Evolutionary conservation across 2,888 invertebrate species (phyloP).

Genomic region (Clitarchus hookeri): DNA sequence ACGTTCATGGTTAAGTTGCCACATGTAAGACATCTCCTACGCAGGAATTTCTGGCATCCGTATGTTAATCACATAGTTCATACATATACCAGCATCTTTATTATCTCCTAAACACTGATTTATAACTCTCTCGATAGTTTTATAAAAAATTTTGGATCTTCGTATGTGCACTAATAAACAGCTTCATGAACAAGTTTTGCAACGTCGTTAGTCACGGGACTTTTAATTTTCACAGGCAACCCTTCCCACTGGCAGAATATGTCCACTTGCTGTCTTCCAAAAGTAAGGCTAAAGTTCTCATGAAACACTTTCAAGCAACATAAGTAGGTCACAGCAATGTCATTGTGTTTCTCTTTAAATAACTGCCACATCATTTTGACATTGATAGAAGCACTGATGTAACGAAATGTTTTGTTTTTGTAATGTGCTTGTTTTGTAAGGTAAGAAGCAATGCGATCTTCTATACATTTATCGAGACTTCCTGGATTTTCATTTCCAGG

Average conservation of each 20-base stretch:
- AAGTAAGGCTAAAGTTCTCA: neutral
- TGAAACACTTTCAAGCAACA: neutral
- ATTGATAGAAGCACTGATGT: too few relatives aligned
- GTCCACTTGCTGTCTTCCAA: neutral
- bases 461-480: too few relatives aligned
- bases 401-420: too few relatives aligned
- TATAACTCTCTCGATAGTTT: neutral
- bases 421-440: too few relatives aligned
- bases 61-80: neutral
- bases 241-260: neutral
- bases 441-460: too few relatives aligned
- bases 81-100: too few relatives aligned
- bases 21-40: neutral
- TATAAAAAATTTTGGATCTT: neutral
- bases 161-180: neutral
- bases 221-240: neutral
- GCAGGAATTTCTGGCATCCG: neutral
- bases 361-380: too few relatives aligned
- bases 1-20: neutral
- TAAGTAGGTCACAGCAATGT: too few relatives aligned
- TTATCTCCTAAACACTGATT: neutral
- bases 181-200: neutral
- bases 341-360: too few relatives aligned
- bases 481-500: too few relatives aligned
- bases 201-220: neutral